These are phyloP conservation scores for Bufo bufo DNA, from an alignment of 2,113 vertebrate species.

Conservation along the genomic window DNA sequence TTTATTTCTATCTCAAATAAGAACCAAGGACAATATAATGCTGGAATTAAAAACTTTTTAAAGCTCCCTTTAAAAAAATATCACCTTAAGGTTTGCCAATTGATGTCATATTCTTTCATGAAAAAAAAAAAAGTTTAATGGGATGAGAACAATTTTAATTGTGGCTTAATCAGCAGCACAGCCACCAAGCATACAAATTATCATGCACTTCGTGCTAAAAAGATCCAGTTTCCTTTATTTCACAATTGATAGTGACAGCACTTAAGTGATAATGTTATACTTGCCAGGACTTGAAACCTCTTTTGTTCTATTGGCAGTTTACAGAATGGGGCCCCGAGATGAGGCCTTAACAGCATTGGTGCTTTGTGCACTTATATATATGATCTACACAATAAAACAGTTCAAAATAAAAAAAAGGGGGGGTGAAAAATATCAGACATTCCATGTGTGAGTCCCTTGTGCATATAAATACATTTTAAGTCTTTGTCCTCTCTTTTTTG, in stretches of 20 bases:
- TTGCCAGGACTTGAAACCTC: constrained; percentile 83
- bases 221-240: constrained; percentile 91
- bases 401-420: constrained; percentile 87
- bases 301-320: constrained; percentile 83
- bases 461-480: constrained; percentile 87
- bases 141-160: constrained; percentile 93
- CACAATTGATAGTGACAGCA: constrained; percentile 92
- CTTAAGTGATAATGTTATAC: constrained; percentile 92
- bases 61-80: constrained; percentile 68
- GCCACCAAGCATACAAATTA: constrained; percentile 99
- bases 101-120: constrained; percentile 80
- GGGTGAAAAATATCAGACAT: constrained; percentile 88
- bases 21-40: constrained; percentile 79
- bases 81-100: constrained; percentile 84
- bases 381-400: constrained; percentile 95
- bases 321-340: constrained; percentile 78
- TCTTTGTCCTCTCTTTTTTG: constrained; percentile 78
- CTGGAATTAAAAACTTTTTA: constrained; percentile 78
- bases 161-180: constrained; percentile 98
- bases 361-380: constrained; percentile 96
- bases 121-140: constrained; percentile 79
- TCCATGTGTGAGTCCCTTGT: constrained; percentile 94
- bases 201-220: constrained; percentile 99
- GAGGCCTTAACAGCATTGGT: constrained; percentile 93
- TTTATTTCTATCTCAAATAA: constrained; percentile 84